Conservation (phyloP, 2,797 vertebrate genomes). For the Adrianichthys oophorus region DNA sequence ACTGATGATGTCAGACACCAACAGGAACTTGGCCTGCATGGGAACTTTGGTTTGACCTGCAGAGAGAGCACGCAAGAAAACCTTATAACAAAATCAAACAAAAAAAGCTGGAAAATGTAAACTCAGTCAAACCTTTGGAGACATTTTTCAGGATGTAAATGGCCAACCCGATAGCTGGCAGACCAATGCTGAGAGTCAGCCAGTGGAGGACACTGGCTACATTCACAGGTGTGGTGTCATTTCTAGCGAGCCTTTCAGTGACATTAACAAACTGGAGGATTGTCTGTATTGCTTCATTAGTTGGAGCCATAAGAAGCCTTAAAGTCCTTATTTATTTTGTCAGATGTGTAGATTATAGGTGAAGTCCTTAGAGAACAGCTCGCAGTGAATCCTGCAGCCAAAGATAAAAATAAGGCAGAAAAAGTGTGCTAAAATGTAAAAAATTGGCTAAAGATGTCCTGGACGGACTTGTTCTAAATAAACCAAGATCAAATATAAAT, state of each 20-base stretch:
- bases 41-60: constrained; percentile 55
- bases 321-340: constrained; percentile 24
- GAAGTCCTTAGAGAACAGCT: not conserved
- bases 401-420: too few relatives aligned
- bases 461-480: too few relatives aligned
- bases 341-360: constrained; percentile 32
- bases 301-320: constrained; percentile 38
- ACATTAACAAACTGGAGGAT: not conserved
- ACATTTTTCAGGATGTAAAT: constrained; percentile 66
- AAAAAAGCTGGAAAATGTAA: not conserved
- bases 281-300: not conserved
- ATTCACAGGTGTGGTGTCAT: not conserved
- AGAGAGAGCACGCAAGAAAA: not conserved
- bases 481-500: too few relatives aligned
- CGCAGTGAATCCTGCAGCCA: not conserved
- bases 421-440: too few relatives aligned
- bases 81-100: not conserved
- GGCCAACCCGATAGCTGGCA: constrained; percentile 64
- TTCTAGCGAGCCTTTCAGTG: constrained; percentile 12
- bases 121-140: constrained; percentile 55
- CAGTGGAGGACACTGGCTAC: constrained; percentile 56
- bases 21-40: constrained; percentile 59
- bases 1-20: constrained; percentile 66
- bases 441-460: too few relatives aligned
- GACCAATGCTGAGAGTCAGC: constrained; percentile 61